Evolutionary conservation across 2,797 vertebrate genomes (phyloP).

Genomic region (Enteromius unitaeniatus): DNA sequence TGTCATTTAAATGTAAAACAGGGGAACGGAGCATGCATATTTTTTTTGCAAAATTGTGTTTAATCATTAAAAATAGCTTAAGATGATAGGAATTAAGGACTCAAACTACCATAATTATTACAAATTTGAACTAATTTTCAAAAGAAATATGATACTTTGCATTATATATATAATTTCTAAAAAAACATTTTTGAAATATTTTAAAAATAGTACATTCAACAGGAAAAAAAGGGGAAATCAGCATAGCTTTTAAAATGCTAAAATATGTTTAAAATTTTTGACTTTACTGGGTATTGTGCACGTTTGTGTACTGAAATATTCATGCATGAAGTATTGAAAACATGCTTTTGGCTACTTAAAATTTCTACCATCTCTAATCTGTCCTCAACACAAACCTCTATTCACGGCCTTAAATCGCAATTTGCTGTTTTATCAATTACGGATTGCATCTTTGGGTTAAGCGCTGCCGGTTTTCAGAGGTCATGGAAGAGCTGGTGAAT

Average conservation of each 20-base stretch:
- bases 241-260: background rate
- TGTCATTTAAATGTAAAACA: background rate
- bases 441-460: conserved; percentile 18
- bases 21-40: background rate
- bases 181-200: too few species aligned
- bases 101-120: too few species aligned
- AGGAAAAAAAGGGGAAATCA: background rate
- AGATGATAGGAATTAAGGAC: too few species aligned
- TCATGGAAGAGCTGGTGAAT: conserved; percentile 43
- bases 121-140: too few species aligned
- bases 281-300: background rate
- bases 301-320: background rate
- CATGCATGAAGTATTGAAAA: background rate
- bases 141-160: too few species aligned
- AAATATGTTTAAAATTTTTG: background rate
- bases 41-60: background rate
- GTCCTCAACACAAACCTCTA: background rate
- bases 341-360: background rate
- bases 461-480: conserved; percentile 13
- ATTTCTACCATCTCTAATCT: background rate
- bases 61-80: background rate
- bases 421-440: background rate
- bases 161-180: too few species aligned
- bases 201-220: background rate
- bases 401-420: background rate